Percentiles rank a stretch among this genome's conserved stretches.
These are phyloP conservation scores for Chiloscyllium punctatum DNA, from an alignment of 2,797 vertebrate species.

Conservation along the genomic window DNA sequence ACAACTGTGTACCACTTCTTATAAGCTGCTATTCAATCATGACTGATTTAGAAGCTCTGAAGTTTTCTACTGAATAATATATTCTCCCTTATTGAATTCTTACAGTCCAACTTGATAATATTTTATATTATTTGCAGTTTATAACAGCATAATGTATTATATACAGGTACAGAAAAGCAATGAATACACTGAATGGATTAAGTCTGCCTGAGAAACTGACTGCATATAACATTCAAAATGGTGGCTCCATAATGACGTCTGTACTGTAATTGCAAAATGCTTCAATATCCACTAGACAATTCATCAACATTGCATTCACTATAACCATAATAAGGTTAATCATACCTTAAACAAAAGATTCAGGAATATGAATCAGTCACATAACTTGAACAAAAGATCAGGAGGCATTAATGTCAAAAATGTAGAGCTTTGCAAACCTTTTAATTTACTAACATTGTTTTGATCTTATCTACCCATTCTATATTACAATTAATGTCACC, in stretches of 20 bases:
- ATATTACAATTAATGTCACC: not conserved
- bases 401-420: not conserved
- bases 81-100: not conserved
- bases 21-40: not conserved
- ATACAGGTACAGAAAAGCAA: not conserved
- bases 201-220: not conserved
- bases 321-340: not conserved
- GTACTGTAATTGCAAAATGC: not conserved
- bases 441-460: not conserved
- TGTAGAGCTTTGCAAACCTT: not conserved
- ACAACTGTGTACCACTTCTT: too few relatives aligned
- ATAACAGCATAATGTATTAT: not conserved
- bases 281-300: not conserved
- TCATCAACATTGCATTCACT: not conserved
- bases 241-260: not conserved
- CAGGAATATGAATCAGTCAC: not conserved
- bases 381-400: not conserved
- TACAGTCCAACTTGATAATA: not conserved
- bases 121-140: not conserved
- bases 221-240: constrained; percentile 8
- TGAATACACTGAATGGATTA: not conserved
- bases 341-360: not conserved
- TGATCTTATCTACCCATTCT: too few relatives aligned
- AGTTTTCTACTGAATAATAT: too few relatives aligned
- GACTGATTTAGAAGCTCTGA: not conserved